Base-by-base conservation (phyloP, 2,113 vertebrate genomes). In the Phyllostomus discolor region DNA sequence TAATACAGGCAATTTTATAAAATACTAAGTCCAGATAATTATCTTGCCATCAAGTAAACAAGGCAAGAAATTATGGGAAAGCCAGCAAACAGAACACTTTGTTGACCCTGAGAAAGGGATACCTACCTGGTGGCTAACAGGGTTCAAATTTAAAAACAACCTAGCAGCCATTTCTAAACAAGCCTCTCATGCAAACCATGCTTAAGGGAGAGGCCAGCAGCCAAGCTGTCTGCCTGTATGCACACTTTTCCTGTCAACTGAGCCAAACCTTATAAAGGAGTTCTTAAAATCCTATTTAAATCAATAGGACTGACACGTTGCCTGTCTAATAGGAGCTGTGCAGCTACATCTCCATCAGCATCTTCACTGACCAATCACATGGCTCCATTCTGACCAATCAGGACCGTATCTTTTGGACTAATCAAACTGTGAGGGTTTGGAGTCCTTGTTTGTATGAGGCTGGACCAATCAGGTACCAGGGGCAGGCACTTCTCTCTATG, bases 61-160 rank as follows among this genome's bases (percentile, higher is more conserved):
- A 81, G 46, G 66, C 75, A 92, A 93, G 69, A 94, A 96, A 90
- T 43, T 43, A 90, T 78, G 46, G 94, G 64, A 76, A 96, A 82
- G 11, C 38, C 59, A 43, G 96, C 80, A 97, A 70, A 52, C 12
- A 90, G 50, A 95, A 41, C 17, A 75, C 5, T 96, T 94, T 78
- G 46, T 50, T 50, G 75, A 78, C 16, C 73, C 46, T 20, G 46
- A 78, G 46, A 78, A 78, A n/a, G 46, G 10, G 46, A 50, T 78
- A 31, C 28, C 62, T 4, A 64, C 46, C 46, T 50, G 75, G 16
- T 62, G 57, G 80, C 28, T 31, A 31, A 62, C 16, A 12, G 26
- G 57, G 80, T n/a, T 82, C 54, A 43, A 43, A 82, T 62, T 43
- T 82, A 43, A 82, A 59, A 62, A 62, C 26, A 82, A 31, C 80